Base-by-base conservation (phyloP, 2,888 invertebrate genomes). In the Branchinecta sandiegonensis region DNA sequence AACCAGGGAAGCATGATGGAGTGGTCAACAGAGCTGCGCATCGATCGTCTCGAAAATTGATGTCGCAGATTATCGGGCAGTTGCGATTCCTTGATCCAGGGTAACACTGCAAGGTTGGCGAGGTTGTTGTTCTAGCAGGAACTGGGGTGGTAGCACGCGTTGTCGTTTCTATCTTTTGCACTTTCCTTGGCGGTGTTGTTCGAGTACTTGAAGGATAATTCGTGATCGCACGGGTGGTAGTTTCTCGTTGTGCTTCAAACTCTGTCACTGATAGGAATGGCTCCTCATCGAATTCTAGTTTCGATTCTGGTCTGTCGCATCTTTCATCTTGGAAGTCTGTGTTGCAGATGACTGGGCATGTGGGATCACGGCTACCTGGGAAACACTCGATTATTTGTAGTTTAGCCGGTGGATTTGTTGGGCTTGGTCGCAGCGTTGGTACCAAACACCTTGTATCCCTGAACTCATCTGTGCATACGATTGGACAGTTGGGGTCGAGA, bases 61-160 rank as follows among this genome's bases (percentile, higher is more conserved):
- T 11, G n/a, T n/a, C 8, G 23, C 63, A 56, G 63, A 56, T 56
- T 17, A 56, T 56, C 23, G 63, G 63, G 63, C 63, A 56, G 23
- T 23, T 56, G 23, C 11, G 12, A 23, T 56, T n/a, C n/a, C n/a
- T 56, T 17, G 14, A 17, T 17, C 63, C 63, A 17, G 63, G 63
- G 14, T 56, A 9, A 9, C 63, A 56, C 37, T 37, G 4, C n/a
- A 56, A 23, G 23, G 10, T 23, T 56, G n/a, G n/a, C 14, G 63
- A 56, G 9, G 11, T n/a, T 8, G 14, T 17, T 10, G 11, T n/a
- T 56, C 9, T 23, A 56, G n/a, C 63, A 56, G 23, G 12, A 10
- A 10, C n/a, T 56, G 63, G 10, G 11, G n/a, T 56, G 23, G n/a
- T 23, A 56, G 14, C n/a, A 17, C n/a, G n/a, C 8, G 23, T 9